Evolutionary conservation across 2,888 invertebrate genomes (phyloP), one percentile per base, ranked within the genome.

Genomic region (Helleia helle): DNA sequence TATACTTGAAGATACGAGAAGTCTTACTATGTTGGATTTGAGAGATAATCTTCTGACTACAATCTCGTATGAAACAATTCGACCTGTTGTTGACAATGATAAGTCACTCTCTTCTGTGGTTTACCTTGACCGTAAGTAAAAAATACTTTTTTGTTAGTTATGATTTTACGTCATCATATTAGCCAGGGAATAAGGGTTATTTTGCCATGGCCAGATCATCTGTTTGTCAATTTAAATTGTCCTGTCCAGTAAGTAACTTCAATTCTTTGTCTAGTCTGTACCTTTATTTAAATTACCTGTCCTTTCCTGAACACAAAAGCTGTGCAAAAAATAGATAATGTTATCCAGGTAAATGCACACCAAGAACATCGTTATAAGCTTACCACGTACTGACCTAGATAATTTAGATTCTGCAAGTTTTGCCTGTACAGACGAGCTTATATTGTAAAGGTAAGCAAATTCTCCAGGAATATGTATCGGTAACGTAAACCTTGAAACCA

Each of bases 21-120:
- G 88, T 42, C 85, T 94, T 38, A 81, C 88, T 52, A 87, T 90
- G 57, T 84, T 95, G 62, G 93, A 94, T 74, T 83, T 95, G 52
- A 88, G 92, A 63, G 88, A 90, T 56, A 95, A 95, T 77, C 80
- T 87, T 47, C 86, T 95, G 59, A 90, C 90, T 65, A 91, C 92
- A 38, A 86, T 95, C 64, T 90, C 91, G 38, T 90, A 90, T 62
- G 91, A 91, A 61, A 91, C 92, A 53, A 86, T 92, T 54, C 87
- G 90, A 55, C 91, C 93, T 26, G 88, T 94, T 62, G 86, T 91
- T 55, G 89, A 90, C 58, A 92, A 91, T 68, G 87, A 93, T 63
- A 91, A 91, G 79, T 90, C 91, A 62, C 77, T 83, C 49, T 88
- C 90, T 47, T 89, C 91, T 59, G 89, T 90, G 73, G 88, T 94